Evolutionary conservation across 2,113 vertebrate species (phyloP).

Genomic region (Eira barbara): DNA sequence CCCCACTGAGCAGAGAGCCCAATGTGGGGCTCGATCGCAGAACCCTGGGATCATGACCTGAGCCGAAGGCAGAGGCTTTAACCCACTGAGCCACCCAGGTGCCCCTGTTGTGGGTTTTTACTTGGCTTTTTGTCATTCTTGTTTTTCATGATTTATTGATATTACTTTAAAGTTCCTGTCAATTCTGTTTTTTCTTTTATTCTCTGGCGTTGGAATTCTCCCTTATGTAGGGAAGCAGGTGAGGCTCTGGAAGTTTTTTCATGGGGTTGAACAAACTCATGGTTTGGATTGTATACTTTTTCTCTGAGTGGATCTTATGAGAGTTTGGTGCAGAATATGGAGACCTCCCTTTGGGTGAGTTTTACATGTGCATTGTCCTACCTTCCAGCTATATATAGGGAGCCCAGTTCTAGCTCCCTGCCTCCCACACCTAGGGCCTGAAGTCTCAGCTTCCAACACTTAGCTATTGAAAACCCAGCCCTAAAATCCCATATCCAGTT

Average conservation of each 20-base stretch:
- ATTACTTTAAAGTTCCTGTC: background rate
- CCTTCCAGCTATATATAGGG: background rate
- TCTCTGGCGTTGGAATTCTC: background rate
- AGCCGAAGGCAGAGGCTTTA: too few relatives aligned
- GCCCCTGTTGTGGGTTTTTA: background rate
- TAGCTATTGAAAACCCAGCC: background rate
- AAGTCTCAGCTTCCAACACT: background rate
- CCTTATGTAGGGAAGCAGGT: background rate
- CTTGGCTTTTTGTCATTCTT: background rate
- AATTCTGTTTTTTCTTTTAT: background rate
- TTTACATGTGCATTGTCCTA: background rate
- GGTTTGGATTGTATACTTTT: background rate
- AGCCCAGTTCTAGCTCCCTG: background rate
- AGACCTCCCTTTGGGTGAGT: background rate
- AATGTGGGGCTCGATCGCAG: too few relatives aligned
- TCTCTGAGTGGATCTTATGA: background rate
- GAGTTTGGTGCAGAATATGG: background rate
- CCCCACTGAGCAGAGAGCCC: too few relatives aligned
- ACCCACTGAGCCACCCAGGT: too few relatives aligned
- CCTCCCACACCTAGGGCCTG: background rate
- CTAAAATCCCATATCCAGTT: background rate
- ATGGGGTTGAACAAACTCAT: background rate
- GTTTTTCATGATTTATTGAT: background rate
- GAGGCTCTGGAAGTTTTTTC: background rate
- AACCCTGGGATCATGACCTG: too few relatives aligned